Evolutionary conservation across 1,140 invertebrate genomes (phyloP), one percentile per base, ranked within the genome.

Genomic region (Drosophila bocki): DNA sequence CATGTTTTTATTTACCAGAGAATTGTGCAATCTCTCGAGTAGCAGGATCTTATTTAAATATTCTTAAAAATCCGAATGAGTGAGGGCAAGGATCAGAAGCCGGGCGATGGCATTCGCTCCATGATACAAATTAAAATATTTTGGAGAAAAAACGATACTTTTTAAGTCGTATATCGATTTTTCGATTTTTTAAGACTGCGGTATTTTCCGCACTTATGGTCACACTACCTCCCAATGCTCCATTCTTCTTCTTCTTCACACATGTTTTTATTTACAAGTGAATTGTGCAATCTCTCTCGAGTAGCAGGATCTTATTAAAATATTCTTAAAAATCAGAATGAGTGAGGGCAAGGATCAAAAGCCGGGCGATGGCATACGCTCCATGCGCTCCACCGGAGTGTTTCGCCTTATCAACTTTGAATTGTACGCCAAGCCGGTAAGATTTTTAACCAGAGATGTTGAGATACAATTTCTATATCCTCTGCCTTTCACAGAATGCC

Each of bases 331-430:
- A n/a, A n/a, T 56, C 3, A 60, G 7, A 19, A 88, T 88, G 86
- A 68, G 53, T 26, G 78, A 85, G 0, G 58, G 50, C 13, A 82
- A 74, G 33, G 45, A 61, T 4, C 65, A 61, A 12, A 74, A 76
- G 50, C 96, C 96, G 29, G 97, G 96, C 29, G 96, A 97, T 90
- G 97, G 97, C 26, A 94, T 97, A 64, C 93, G 96, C 57, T 96
- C 96, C 6, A 90, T 97, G 44, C 94, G 93, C 92, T 96, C 95
- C 39, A 95, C 95, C 19, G 94, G 93, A 72, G 93, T 96, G 32
- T 98, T 98, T 92, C 94, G 95, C 82, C 94, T 95, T 19, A 92
- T 97, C 8, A 98, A 98, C 93, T 97, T 96, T 93, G 97, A 98
- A 93, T 93, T 98, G 12, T 98, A 97, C 91, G 94, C 95, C 3